Evolutionary conservation across 2,888 invertebrate genomes (phyloP).

Genomic region (Andrena minutula): DNA sequence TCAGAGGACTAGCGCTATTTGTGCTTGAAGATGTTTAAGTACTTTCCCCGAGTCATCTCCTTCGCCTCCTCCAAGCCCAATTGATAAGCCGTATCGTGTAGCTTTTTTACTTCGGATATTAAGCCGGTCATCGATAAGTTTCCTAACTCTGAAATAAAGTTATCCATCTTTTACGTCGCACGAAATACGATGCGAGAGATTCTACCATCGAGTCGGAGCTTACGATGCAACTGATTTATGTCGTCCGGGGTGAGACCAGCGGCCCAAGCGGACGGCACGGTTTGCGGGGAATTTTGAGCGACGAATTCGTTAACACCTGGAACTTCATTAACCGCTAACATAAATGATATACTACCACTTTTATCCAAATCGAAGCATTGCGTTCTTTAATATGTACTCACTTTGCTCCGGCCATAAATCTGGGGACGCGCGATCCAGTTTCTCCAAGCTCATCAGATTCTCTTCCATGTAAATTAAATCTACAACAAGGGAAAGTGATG

Average conservation of each 20-base stretch:
- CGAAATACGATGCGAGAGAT: neutral
- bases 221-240: conserved; percentile 91
- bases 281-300: conserved; percentile 88
- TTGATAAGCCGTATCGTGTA: conserved; percentile 97
- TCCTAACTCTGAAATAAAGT: conserved; percentile 86
- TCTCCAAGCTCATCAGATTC: conserved; percentile 94
- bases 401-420: conserved; percentile 98
- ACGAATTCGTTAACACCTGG: conserved; percentile 96
- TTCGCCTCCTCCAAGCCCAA: conserved; percentile 97
- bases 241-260: conserved; percentile 91
- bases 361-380: conserved; percentile 21
- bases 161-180: neutral
- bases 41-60: conserved; percentile 98
- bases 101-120: conserved; percentile 96
- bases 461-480: conserved; percentile 87
- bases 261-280: conserved; percentile 89
- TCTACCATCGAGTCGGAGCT: conserved; percentile 82
- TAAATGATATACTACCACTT: conserved; percentile 61
- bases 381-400: conserved; percentile 86
- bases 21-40: conserved; percentile 92
- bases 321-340: conserved; percentile 87
- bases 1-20: conserved; percentile 66
- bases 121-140: conserved; percentile 92
- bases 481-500: conserved; percentile 50
- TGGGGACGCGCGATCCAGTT: conserved; percentile 96